Base-by-base conservation (phyloP, 2,113 vertebrate genomes). In the Gnathonemus echidnorhynchus region DNA sequence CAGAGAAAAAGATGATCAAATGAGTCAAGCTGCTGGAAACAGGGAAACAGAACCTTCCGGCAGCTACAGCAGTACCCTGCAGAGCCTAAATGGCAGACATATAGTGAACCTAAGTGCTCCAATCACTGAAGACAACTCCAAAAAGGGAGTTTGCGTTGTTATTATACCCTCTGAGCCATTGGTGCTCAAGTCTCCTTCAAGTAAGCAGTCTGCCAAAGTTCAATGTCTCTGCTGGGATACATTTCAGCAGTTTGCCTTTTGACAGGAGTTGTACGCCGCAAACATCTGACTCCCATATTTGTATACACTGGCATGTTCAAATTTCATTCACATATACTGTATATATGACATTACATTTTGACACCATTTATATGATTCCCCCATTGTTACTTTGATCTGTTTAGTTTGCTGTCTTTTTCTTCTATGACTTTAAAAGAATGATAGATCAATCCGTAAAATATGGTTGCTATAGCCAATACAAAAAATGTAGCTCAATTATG, bases 41-140 rank as follows among this genome's bases (percentile, higher is more conserved):
- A 27, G 87, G 17, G 49, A 70, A 46, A 27, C 21, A 50, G 91
- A 92, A 93, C 92, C 95, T 95, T 88, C 89, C 90, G 91, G 92
- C 93, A 91, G 5, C 92, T 89, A 91, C 91, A 87, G 92, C 91
- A 90, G 92, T 92, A 94, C 91, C 94, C 93, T 91, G 91, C 91
- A 89, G 90, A 94, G 93, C 94, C 93, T 94, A 94, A 95, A 96
- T 93, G 94, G 91, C 91, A 53, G 9, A 92, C 95, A 92, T 95
- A 95, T 93, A 92, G 93, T 95, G 97, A 97, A 95, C 95, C 95
- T 91, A 95, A 95, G 94, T 94, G 94, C 94, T 95, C 94, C 93
- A 96, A 91, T 94, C 95, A 95, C 93, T 94, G 95, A 95, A 94
- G 93, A 93, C 92, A 95, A 93, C 92, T 87, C 94, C 92, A 91